Evolutionary conservation across 2,113 vertebrate species (phyloP).

Genomic region (Alosa alosa): DNA sequence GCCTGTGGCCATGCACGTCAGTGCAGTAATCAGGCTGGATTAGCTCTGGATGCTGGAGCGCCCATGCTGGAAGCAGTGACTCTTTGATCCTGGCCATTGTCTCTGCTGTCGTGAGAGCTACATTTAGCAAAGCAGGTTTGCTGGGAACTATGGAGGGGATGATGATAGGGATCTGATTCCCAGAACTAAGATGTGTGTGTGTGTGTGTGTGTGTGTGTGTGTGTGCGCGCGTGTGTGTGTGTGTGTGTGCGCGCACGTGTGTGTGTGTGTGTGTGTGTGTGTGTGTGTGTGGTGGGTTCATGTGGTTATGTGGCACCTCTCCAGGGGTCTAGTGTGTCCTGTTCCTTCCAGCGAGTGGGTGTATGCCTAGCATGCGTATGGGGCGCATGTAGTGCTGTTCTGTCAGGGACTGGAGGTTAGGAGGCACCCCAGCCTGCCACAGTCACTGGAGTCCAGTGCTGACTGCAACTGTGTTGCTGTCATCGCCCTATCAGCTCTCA

Average conservation of each 20-base stretch:
- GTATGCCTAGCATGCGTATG: neutral
- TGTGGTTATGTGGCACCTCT: slow-evolving; percentile 39
- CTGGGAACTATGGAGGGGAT: slow-evolving; percentile 40
- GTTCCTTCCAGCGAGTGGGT: neutral
- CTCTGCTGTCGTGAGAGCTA: slow-evolving; percentile 51
- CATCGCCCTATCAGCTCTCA: neutral
- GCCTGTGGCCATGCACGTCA: slow-evolving; percentile 26
- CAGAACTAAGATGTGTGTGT: slow-evolving; percentile 43
- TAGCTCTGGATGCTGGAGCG: slow-evolving; percentile 17
- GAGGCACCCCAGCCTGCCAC: neutral
- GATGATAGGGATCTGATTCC: slow-evolving; percentile 50
- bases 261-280: neutral
- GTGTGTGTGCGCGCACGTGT: neutral
- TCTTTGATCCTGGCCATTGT: slow-evolving; percentile 58
- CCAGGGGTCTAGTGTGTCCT: slow-evolving; percentile 41
- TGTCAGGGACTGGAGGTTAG: neutral
- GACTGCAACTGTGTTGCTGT: neutral
- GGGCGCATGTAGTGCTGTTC: neutral
- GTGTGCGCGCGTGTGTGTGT: neutral
- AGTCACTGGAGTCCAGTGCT: neutral
- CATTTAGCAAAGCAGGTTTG: slow-evolving; percentile 49
- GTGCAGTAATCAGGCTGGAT: slow-evolving; percentile 24
- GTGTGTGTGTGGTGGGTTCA: neutral
- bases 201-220: slow-evolving; percentile 18
- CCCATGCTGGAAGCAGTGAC: neutral